Percentiles rank a stretch among this genome's conserved stretches.
Evolutionary conservation across 2,888 invertebrate species (phyloP).

Genomic region (Carpatolechia fugitivella): DNA sequence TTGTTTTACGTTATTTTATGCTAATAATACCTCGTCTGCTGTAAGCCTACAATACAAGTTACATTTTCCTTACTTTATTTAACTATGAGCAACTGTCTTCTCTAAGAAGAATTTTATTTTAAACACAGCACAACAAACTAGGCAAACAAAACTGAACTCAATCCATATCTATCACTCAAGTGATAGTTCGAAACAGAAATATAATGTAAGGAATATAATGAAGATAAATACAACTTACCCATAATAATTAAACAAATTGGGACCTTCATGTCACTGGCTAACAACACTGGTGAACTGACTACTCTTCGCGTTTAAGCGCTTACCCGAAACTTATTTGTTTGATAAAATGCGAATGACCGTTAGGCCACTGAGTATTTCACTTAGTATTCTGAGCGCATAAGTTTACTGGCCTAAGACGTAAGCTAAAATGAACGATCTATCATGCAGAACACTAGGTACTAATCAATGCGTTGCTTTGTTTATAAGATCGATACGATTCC

Average conservation of each 20-base stretch:
- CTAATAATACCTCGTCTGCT: too few species aligned
- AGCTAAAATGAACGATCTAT: conserved; percentile 51
- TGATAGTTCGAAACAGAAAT: neutral
- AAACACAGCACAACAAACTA: too few species aligned
- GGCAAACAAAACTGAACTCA: too few species aligned
- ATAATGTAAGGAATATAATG: neutral
- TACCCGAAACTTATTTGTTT: conserved; percentile 1
- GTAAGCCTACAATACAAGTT: too few species aligned
- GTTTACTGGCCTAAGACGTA: conserved; percentile 39
- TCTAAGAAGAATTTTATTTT: too few species aligned
- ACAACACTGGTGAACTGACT: neutral
- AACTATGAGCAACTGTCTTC: too few species aligned
- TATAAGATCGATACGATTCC: conserved; percentile 24
- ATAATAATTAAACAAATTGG: conserved; percentile 28
- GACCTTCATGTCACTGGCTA: conserved; percentile 29
- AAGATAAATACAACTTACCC: conserved; percentile 29
- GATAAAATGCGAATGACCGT: conserved; percentile 17
- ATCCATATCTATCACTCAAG: too few species aligned
- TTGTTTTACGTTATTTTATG: too few species aligned
- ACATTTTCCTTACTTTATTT: too few species aligned
- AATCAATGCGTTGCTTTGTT: conserved; percentile 48
- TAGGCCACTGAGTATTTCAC: conserved; percentile 15
- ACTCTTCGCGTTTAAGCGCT: conserved; percentile 2
- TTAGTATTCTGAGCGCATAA: conserved; percentile 29
- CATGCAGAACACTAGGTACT: conserved; percentile 37